Evolutionary conservation across 2,888 invertebrate species (phyloP), one percentile per base, ranked within the genome.

Genomic region (Campoletis raptor): DNA sequence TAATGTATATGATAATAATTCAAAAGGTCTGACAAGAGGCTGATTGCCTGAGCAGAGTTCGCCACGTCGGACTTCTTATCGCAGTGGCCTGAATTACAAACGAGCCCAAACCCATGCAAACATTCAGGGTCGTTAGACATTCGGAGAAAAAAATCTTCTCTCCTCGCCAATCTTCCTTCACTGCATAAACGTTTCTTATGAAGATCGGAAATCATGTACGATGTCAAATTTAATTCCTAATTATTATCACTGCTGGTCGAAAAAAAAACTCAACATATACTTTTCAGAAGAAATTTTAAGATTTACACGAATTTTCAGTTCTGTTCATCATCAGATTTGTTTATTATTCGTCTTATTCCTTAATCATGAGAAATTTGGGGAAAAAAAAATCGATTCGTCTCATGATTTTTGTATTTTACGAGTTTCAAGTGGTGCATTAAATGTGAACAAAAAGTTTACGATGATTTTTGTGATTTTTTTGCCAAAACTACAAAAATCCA

Each of bases 11-110:
- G 57, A 81, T 78, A 85, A 85, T 85, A 81, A 85, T 45, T 85
- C 85, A 78, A 54, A 73, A 81, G n/a, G 81, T 78, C 85, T 72
- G 85, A 85, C 85, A 85, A 81, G 81, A 81, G 78, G 77, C 81
- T 85, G 78, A 85, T 85, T 81, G 78, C 77, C 67, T 67, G 52
- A 77, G 66, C 24, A 36, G 36, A 21, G 52, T 54, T 85, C 61
- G 45, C 73, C 40, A 81, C 54, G 40, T 69, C 37, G 67, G 78
- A 69, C 79, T 78, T 36, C 69, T 85, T 82, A 82, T 85, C 82
- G 74, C 61, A n/a, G 36, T 82, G 85, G 61, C 85, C 85, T 78
- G 77, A 85, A 82, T 85, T 82, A 79, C 69, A 45, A 74, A 74
- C 74, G 70, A 81, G 72, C 72, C 77, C 42, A 37, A 64, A 66